A percentile compares a stretch with the other conserved stretches of the same genome.
Evolutionary conservation across 2,797 vertebrate species (phyloP).

Genomic region (Potorous gilbertii): DNA sequence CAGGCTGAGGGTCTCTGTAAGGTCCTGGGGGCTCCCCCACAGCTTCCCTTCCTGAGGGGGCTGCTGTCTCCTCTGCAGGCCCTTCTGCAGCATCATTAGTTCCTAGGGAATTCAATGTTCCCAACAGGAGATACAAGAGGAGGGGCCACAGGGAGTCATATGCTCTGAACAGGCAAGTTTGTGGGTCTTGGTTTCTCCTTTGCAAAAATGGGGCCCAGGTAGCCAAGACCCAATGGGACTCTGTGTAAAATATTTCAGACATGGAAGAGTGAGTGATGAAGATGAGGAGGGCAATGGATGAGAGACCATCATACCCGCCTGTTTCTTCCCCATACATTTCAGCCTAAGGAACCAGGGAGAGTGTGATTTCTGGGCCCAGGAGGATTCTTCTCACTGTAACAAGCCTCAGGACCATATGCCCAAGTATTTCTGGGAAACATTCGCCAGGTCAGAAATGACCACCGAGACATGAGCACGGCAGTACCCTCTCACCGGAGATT

Average conservation of each 20-base stretch:
- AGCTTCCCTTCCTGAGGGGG: background rate
- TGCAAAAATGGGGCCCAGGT: background rate
- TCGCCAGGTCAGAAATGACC: background rate
- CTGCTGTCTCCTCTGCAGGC: background rate
- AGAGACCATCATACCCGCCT: background rate
- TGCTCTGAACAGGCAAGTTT: background rate
- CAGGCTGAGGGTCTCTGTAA: background rate
- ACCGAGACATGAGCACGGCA: too few relatives aligned
- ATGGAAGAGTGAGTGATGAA: background rate
- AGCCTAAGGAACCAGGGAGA: background rate
- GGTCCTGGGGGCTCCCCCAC: background rate
- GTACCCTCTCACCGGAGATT: constrained; percentile 85
- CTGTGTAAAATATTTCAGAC: background rate
- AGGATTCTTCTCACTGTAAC: background rate
- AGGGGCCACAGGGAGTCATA: background rate
- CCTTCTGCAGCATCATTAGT: background rate
- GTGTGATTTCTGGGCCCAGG: background rate
- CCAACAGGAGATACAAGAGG: background rate
- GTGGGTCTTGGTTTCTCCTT: background rate
- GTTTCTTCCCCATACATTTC: accelerated
- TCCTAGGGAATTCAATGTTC: background rate
- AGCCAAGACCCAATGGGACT: background rate
- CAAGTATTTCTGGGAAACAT: too few relatives aligned
- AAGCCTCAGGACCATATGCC: background rate
- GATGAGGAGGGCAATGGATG: background rate